Percentiles rank a stretch among this genome's conserved stretches.
phyloP scores from a whole-genome alignment of 2,797 vertebrate species.

The Triplophysa bombifrons region DNA sequence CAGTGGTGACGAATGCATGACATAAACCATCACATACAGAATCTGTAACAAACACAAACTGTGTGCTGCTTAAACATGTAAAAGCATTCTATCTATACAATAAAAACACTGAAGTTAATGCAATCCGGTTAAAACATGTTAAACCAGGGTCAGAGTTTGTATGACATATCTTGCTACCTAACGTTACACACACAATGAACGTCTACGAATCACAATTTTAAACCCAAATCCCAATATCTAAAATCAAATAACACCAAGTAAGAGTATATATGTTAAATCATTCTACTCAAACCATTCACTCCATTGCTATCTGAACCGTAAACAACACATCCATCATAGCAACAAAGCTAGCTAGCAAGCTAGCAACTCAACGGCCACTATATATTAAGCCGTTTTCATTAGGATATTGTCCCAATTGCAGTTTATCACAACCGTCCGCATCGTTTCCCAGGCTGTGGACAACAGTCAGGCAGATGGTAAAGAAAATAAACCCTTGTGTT shows the following conservation, averaged over 20 bases:
- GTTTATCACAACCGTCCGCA: slow-evolving; percentile 78
- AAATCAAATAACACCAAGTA: neutral
- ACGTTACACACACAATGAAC: neutral
- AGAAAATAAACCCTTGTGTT: slow-evolving; percentile 51
- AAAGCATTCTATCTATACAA: too few species aligned
- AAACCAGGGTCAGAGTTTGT: neutral
- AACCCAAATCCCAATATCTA: neutral
- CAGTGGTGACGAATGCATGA: neutral
- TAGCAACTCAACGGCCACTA: neutral
- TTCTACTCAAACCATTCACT: neutral
- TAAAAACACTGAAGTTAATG: too few species aligned
- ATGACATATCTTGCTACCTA: neutral
- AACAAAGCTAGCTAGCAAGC: slow-evolving; percentile 3
- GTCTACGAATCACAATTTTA: too few species aligned
- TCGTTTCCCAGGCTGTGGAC: slow-evolving; percentile 54
- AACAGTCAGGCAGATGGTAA: slow-evolving; percentile 57
- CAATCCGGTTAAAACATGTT: neutral
- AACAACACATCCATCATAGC: neutral
- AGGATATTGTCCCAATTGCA: slow-evolving; percentile 95
- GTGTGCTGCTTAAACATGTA: too few species aligned
- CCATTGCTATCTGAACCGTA: neutral
- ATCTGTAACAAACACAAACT: too few species aligned
- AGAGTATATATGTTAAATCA: neutral
- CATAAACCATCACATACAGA: too few species aligned
- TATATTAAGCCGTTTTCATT: slow-evolving; percentile 32